Base-by-base conservation (phyloP, 2,888 invertebrate genomes). In the Sisyra terminalis region DNA sequence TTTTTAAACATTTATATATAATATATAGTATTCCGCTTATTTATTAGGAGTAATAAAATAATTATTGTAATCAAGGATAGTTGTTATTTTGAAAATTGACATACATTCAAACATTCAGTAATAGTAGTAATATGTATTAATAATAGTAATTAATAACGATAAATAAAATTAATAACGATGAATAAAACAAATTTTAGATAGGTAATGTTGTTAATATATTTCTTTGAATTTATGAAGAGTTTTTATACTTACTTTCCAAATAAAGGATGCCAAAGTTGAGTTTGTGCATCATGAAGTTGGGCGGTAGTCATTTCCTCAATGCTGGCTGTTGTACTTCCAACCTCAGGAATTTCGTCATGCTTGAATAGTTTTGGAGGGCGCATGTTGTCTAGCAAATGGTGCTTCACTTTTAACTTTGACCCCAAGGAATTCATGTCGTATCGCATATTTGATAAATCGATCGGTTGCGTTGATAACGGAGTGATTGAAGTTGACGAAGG, bases 181-280 rank as follows among this genome's bases (percentile, higher is more conserved):
- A 24, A 24, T 24, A 24, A 7, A 24, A n/a, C n/a, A n/a, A n/a
- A n/a, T n/a, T n/a, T n/a, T n/a, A n/a, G n/a, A n/a, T n/a, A n/a
- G n/a, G n/a, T n/a, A n/a, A n/a, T n/a, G 24, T 24, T 5, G 24
- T 24, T 24, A 24, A 24, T 24, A 24, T 24, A 24, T 24, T 24
- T 24, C 7, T 24, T 24, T 24, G 3, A 5, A 5, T 24, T 24
- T 24, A 5, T 24, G 7, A 24, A 5, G 24, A 24, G 7, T 7
- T 24, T 46, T 45, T 49, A 47, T 51, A 71, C 75, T 78, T 67
- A 86, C 85, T 82, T 85, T 71, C 84, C 81, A 60, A 86, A 86
- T 39, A 86, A 69, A 43, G 86, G 86, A 66, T 86, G 85, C 86
- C 86, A 86, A 40, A 86, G 65, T 49, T 80, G 78, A 53, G 77